These are phyloP conservation scores for Anas platyrhynchos DNA, from an alignment of 2,113 vertebrate genomes.

Conservation along the genomic window DNA sequence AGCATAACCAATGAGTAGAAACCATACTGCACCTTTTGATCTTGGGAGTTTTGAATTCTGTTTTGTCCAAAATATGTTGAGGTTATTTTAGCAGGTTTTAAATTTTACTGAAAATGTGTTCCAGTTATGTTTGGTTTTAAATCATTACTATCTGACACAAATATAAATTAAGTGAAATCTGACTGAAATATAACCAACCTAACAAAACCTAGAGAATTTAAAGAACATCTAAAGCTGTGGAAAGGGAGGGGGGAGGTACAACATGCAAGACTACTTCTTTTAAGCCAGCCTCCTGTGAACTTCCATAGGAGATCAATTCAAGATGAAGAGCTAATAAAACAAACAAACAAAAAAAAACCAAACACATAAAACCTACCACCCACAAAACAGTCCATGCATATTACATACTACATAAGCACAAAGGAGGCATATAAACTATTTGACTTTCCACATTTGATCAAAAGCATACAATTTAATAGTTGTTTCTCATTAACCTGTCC, in stretches of 20 bases:
- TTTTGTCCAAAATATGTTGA: background rate
- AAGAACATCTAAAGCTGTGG: background rate
- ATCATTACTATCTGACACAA: background rate
- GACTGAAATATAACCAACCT: background rate
- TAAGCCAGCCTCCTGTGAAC: background rate
- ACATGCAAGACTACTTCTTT: background rate
- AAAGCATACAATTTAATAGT: background rate
- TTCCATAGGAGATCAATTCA: background rate
- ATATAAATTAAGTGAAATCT: background rate
- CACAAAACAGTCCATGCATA: background rate
- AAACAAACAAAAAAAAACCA: background rate
- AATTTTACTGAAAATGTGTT: background rate
- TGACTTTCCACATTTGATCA: background rate
- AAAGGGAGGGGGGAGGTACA: rapidly evolving
- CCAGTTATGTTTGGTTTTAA: background rate
- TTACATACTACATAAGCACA: background rate
- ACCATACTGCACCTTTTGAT: background rate
- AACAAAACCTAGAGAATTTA: background rate
- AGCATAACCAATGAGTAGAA: background rate
- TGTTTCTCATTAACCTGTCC: background rate
- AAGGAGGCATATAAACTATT: background rate
- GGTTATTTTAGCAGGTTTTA: background rate
- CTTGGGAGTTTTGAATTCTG: background rate
- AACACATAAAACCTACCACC: background rate
- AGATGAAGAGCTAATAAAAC: background rate